Percentiles rank a stretch among this genome's conserved stretches.
These are phyloP conservation scores for Periparus ater DNA, from an alignment of 2,797 vertebrate species.

Conservation along the genomic window DNA sequence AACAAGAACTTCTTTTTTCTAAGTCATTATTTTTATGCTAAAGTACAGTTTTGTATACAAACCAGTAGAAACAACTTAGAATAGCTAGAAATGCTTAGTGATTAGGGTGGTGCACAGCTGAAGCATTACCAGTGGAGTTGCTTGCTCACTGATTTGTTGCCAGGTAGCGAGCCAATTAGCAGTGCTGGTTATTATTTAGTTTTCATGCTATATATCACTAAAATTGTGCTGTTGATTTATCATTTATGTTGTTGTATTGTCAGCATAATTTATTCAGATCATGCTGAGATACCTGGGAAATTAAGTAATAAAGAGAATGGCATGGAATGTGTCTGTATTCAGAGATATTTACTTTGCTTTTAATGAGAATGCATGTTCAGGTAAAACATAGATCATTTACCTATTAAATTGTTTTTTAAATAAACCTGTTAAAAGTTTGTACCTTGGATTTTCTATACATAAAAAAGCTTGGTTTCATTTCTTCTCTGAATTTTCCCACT, in stretches of 20 bases:
- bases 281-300: conserved; percentile 84
- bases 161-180: conserved; percentile 90
- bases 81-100: conserved; percentile 76
- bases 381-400: conserved; percentile 76
- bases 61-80: conserved; percentile 63
- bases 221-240: conserved; percentile 89
- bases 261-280: conserved; percentile 87
- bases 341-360: conserved; percentile 71
- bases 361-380: conserved; percentile 78
- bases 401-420: conserved; percentile 69
- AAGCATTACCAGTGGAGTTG: conserved; percentile 59
- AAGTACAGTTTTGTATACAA: conserved; percentile 8
- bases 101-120: conserved; percentile 66
- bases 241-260: conserved; percentile 84
- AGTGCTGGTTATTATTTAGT: conserved; percentile 90
- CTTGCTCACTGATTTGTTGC: conserved; percentile 83
- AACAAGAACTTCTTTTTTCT: neutral
- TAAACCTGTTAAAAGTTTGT: conserved; percentile 67
- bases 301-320: conserved; percentile 82
- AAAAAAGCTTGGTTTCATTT: neutral
- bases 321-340: conserved; percentile 66
- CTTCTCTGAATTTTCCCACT: conserved; percentile 10
- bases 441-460: conserved; percentile 25
- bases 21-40: conserved; percentile 13
- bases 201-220: conserved; percentile 91